These are phyloP conservation scores for Danio kyathit DNA, from an alignment of 2,797 vertebrate species.

Conservation along the genomic window DNA sequence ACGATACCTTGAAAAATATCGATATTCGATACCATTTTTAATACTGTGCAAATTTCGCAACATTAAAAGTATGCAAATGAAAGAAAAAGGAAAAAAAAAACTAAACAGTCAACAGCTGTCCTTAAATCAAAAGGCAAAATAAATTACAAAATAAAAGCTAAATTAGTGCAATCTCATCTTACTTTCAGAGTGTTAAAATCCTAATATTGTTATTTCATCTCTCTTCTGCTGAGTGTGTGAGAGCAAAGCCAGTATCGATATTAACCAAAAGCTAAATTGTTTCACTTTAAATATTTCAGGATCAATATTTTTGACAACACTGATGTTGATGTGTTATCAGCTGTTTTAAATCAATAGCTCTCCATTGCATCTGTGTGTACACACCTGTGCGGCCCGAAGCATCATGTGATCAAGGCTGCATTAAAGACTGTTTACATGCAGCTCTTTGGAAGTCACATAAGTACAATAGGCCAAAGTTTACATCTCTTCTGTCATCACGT, in stretches of 20 bases:
- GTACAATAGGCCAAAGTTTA: slow-evolving; percentile 38
- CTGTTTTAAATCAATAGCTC: slow-evolving; percentile 32
- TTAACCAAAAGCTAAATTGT: too few species aligned
- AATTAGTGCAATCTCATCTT: neutral
- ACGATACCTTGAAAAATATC: too few species aligned
- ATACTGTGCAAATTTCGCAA: too few species aligned
- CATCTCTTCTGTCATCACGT: neutral
- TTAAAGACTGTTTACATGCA: neutral
- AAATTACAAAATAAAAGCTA: too few species aligned
- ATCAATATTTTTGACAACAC: too few species aligned
- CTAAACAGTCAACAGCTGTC: too few species aligned
- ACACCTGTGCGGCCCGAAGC: slow-evolving; percentile 2
- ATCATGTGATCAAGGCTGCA: slow-evolving; percentile 30
- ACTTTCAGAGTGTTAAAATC: neutral
- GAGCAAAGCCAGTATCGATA: too few species aligned
- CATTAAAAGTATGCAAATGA: too few species aligned
- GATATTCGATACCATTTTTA: too few species aligned
- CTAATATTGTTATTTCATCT: neutral
- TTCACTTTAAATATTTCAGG: too few species aligned
- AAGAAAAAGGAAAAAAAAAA: too few species aligned
- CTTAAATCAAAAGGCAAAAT: too few species aligned
- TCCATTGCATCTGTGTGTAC: slow-evolving; percentile 58
- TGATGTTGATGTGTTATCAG: neutral
- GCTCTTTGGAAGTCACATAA: neutral
- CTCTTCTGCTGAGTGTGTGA: neutral